Evolutionary conservation across 2,888 invertebrate species (phyloP), one percentile per base, ranked within the genome.

Genomic region (Heliconius hortense): DNA sequence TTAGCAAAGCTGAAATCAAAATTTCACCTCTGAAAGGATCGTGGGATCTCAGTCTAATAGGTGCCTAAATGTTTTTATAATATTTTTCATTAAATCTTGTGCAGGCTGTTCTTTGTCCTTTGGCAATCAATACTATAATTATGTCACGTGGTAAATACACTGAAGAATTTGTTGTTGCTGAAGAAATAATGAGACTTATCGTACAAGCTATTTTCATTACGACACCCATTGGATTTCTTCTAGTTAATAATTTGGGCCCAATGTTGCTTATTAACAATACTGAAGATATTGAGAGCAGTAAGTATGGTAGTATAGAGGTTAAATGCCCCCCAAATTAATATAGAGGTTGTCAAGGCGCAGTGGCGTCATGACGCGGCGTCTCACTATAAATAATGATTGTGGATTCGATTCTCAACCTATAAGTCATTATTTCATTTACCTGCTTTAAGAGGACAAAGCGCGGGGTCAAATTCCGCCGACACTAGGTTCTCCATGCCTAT

Each of bases 31-130:
- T 28, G 28, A 28, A 28, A 28, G 4, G 28, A 28, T 0, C 28
- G 5, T 31, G 31, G 31, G 31, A 31, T 31, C 31, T 31, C 31
- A 31, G 31, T 1, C 31, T 31, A 8, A 31, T 31, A 31, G 31
- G 21, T n/a, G 1, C n/a, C 2, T 56, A 56, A 56, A 56, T n/a
- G n/a, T 21, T 7, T 48, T 48, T 48, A 48, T 48, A 48, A 21
- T 21, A n/a, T n/a, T 53, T 8, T 53, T 2, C 7, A n/a, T 56
- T n/a, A n/a, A 56, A 56, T 73, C 74, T 43, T 78, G 88, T 90
- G n/a, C 86, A 95, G 95, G 95, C 95, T 21, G 95, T 95, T 1
- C 84, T 95, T 26, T 94, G 94, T 73, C 95, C 95, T 0, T 82
- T 95, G 26, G 94, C 94, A n/a, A 85, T 95, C 53, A 94, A 93